Evolutionary conservation across 2,113 vertebrate genomes (phyloP).

Genomic region (Protobothrops mucrosquamatus): DNA sequence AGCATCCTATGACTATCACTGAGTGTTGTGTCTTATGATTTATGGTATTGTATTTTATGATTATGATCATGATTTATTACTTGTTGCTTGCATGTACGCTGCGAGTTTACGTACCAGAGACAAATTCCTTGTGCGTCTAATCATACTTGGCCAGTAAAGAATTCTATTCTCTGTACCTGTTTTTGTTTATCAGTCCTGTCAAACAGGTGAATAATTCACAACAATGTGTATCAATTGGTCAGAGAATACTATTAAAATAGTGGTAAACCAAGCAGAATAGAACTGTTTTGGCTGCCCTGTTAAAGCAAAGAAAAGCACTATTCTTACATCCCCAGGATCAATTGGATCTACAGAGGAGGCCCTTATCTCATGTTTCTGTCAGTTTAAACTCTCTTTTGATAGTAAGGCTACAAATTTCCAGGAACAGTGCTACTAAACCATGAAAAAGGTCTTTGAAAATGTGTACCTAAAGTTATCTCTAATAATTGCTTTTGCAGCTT

Average conservation of each 20-base stretch:
- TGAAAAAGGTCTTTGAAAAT: background rate
- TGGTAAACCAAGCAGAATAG: background rate
- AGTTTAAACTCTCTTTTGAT: background rate
- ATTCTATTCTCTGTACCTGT: background rate
- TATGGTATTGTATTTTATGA: background rate
- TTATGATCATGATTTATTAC: background rate
- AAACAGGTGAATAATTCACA: background rate
- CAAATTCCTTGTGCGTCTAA: background rate
- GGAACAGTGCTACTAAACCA: background rate
- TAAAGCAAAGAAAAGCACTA: background rate
- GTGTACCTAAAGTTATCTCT: background rate
- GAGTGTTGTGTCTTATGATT: background rate
- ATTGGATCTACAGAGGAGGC: background rate
- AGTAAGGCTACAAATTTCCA: background rate
- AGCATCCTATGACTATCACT: background rate
- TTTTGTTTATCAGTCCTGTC: background rate
- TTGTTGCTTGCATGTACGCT: background rate
- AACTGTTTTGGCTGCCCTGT: background rate
- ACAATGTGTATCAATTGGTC: background rate
- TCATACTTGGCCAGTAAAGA: background rate
- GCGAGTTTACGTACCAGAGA: background rate
- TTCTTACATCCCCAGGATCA: background rate
- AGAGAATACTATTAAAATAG: background rate
- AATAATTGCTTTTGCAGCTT: conserved; percentile 74
- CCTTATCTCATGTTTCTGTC: background rate